These are phyloP conservation scores for Lasius fuliginosus DNA, from an alignment of 2,888 invertebrate genomes.

Conservation along the genomic window DNA sequence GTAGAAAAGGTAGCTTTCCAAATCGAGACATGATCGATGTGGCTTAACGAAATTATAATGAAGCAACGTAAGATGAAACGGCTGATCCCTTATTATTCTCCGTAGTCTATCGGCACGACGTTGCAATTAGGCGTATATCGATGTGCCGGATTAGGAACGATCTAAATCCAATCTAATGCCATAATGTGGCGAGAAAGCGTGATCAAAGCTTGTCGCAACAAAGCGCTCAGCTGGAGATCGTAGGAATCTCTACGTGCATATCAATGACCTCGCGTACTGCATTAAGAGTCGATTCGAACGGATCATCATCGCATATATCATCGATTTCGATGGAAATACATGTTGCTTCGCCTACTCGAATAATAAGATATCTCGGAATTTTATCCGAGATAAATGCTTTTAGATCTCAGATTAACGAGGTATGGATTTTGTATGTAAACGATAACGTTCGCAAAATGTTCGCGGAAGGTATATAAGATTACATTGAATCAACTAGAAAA, in stretches of 20 bases:
- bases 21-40: neutral
- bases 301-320: slow-evolving; percentile 44
- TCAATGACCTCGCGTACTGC: slow-evolving; percentile 64
- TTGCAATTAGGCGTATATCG: slow-evolving; percentile 1
- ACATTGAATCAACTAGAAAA: neutral
- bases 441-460: neutral
- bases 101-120: neutral
- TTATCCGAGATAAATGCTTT: neutral
- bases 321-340: slow-evolving; percentile 43
- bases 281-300: slow-evolving; percentile 55
- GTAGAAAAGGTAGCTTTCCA: neutral
- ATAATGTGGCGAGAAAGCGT: slow-evolving; percentile 51
- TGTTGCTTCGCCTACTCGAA: neutral
- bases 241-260: slow-evolving; percentile 68
- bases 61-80: neutral
- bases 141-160: slow-evolving; percentile 16
- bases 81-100: slow-evolving; percentile 5
- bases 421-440: slow-evolving; percentile 13
- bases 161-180: slow-evolving; percentile 29
- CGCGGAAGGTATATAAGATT: neutral
- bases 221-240: slow-evolving; percentile 57
- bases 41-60: neutral
- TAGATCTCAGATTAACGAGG: neutral
- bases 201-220: slow-evolving; percentile 60
- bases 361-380: neutral